A percentile compares a stretch with the other conserved stretches of the same genome.
Conservation (phyloP, 2,888 invertebrate species). For the Phengaris alcon region DNA sequence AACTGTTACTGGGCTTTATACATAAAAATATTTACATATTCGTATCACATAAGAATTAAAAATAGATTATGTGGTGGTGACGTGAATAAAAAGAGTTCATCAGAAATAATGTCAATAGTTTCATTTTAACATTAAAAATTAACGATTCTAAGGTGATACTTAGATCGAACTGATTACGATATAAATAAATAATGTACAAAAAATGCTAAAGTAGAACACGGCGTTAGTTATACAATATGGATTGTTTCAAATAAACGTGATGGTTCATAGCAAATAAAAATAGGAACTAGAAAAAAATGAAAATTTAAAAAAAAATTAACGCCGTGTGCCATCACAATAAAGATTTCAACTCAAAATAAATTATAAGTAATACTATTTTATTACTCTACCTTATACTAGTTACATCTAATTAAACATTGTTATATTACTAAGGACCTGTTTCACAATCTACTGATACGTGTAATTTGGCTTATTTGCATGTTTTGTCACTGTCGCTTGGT, state of each 20-base stretch:
- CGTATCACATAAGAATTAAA: conserved; percentile 1
- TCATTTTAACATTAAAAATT: no score
- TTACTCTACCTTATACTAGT: conserved; percentile 30
- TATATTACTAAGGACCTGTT: conserved; percentile 44
- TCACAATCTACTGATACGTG: no score
- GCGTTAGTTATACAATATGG: not conserved
- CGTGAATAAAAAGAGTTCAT: conserved; percentile 4
- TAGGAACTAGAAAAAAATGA: conserved; percentile 43
- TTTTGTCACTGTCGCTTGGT: no score
- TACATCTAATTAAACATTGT: conserved; percentile 19
- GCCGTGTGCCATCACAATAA: conserved; percentile 13
- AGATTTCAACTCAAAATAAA: conserved; percentile 39
- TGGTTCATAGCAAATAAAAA: conserved; percentile 11
- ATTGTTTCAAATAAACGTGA: not conserved
- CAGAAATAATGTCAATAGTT: not conserved
- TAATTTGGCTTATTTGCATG: no score
- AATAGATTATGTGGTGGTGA: conserved; percentile 6
- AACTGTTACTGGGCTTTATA: not conserved
- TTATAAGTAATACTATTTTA: conserved; percentile 64
- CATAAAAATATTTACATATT: conserved; percentile 26
- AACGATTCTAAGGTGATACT: conserved; percentile 12
- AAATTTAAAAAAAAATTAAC: conserved; percentile 1
- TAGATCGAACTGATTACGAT: conserved; percentile 1
- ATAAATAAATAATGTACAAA: conserved; percentile 20
- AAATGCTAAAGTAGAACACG: conserved; percentile 12